These are phyloP conservation scores for Lasius platythorax DNA, from an alignment of 2,888 invertebrate species.

Conservation along the genomic window DNA sequence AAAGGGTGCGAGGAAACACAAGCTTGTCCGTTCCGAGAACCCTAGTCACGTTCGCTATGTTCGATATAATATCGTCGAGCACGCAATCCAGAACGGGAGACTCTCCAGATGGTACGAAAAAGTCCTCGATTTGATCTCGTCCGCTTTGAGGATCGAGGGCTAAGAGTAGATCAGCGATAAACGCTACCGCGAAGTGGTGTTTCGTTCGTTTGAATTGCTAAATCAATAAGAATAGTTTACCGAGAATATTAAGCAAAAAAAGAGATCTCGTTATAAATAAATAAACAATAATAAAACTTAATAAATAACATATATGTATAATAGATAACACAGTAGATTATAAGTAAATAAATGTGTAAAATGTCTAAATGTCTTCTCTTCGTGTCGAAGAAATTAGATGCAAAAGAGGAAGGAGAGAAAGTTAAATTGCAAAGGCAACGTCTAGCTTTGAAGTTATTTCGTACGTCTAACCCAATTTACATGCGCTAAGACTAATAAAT, in stretches of 20 bases:
- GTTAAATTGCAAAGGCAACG: slow-evolving; percentile 25
- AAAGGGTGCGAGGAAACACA: slow-evolving; percentile 63
- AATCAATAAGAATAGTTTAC: neutral
- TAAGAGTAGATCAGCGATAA: slow-evolving; percentile 22
- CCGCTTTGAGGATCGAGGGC: slow-evolving; percentile 4
- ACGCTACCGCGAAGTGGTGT: neutral
- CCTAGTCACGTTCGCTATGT: slow-evolving; percentile 77
- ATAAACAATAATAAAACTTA: neutral
- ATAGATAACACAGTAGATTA: neutral
- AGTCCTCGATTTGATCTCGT: slow-evolving; percentile 29
- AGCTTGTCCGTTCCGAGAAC: slow-evolving; percentile 73
- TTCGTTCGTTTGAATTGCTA: neutral
- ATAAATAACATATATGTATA: neutral
- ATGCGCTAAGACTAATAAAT: slow-evolving; percentile 25
- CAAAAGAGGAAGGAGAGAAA: neutral
- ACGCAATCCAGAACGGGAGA: slow-evolving; percentile 66
- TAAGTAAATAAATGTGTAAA: neutral
- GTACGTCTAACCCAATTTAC: slow-evolving; percentile 26
- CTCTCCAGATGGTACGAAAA: slow-evolving; percentile 38
- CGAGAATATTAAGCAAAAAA: neutral
- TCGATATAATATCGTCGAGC: slow-evolving; percentile 79
- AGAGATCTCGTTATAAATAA: neutral
- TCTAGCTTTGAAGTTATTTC: slow-evolving; percentile 16
- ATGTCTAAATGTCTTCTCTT: neutral
- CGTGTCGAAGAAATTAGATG: neutral